Percentiles rank a stretch among this genome's conserved stretches.
phyloP scores from a whole-genome alignment of 1,140 invertebrate species.

The Triops cancriformis region DNA sequence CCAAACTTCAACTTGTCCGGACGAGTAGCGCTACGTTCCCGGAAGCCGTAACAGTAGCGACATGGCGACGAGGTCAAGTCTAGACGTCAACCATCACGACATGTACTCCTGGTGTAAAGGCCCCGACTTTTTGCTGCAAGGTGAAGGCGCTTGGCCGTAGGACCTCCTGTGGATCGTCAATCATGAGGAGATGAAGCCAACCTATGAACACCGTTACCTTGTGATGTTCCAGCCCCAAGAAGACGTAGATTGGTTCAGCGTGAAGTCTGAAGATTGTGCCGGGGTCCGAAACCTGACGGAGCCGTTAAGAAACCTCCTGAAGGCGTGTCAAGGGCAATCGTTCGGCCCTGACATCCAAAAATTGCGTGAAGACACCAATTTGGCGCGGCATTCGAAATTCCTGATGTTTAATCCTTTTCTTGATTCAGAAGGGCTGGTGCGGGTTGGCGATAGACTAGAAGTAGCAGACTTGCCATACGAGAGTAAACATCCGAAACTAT shows the following conservation, averaged over 20 bases:
- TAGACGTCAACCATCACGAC: neutral
- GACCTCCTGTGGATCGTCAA: neutral
- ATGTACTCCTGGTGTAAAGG: neutral
- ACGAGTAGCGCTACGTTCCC: conserved; percentile 20
- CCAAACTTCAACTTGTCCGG: neutral
- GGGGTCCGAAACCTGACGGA: no score
- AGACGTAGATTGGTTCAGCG: no score
- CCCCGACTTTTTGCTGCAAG: neutral
- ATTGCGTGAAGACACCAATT: no score
- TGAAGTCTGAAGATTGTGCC: no score
- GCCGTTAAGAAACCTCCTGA: no score
- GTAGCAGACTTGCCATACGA: conserved; percentile 14
- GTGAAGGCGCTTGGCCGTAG: neutral
- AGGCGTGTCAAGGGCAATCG: no score
- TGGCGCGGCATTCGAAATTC: neutral
- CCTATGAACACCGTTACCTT: no score
- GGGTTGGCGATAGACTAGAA: conserved; percentile 12
- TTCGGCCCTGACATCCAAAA: no score
- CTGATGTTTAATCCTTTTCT: neutral
- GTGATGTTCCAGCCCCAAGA: no score
- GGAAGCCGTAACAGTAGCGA: conserved; percentile 6
- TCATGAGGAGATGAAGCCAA: neutral
- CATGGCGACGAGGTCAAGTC: neutral
- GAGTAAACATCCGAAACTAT: neutral
- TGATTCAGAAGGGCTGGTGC: conserved; percentile 9